Evolutionary conservation across 2,888 invertebrate genomes (phyloP).

Genomic region (Dusona sp.): DNA sequence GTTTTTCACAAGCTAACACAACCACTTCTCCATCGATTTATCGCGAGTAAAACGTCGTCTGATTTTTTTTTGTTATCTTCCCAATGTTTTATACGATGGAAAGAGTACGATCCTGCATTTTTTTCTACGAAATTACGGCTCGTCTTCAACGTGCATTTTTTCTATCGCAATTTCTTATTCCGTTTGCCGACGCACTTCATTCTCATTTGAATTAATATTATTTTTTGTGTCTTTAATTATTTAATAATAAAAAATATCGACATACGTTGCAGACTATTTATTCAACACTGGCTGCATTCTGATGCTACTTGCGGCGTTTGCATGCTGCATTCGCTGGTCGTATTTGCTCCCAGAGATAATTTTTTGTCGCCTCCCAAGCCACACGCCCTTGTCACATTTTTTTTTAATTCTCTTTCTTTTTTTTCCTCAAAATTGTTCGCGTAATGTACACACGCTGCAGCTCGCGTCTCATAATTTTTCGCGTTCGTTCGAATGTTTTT

Average conservation of each 20-base stretch:
- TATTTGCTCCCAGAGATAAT: conserved; percentile 61
- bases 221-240: conserved; percentile 25
- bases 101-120: neutral
- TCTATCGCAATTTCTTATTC: neutral
- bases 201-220: neutral
- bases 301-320: conserved; percentile 61
- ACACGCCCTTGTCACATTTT: neutral
- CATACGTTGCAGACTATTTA: conserved; percentile 57
- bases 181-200: neutral
- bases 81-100: neutral
- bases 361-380: conserved; percentile 44
- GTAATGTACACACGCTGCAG: neutral
- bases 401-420: neutral
- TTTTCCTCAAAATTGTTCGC: neutral
- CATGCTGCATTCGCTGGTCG: conserved; percentile 62
- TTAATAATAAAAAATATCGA: conserved; percentile 62
- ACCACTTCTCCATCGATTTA: neutral
- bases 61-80: neutral
- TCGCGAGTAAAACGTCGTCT: neutral
- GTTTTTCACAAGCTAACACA: neutral
- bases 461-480: neutral
- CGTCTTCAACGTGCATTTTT: neutral
- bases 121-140: neutral
- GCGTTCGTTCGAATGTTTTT: neutral
- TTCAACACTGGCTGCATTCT: conserved; percentile 50